Base-by-base conservation (phyloP, 1,140 invertebrate species). In the Homarus americanus region DNA sequence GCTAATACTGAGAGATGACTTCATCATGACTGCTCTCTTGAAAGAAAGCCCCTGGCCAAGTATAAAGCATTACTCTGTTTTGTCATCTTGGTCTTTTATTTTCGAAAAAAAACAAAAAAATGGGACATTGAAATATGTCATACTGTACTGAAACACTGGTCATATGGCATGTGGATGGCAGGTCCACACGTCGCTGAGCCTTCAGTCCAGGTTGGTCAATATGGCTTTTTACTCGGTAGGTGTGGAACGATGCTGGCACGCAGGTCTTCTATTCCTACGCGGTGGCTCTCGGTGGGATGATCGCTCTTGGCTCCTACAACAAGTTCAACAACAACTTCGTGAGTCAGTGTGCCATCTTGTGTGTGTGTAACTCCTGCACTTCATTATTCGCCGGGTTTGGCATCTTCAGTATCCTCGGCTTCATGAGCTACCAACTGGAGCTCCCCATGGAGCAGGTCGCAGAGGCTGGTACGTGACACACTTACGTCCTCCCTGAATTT, bases 301-400 rank as follows among this genome's bases (percentile, higher is more conserved):
- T 96, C 75, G 96, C 95, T 63, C 93, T 96, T 15, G 95, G 95
- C 79, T 95, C 95, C 91, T 96, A 96, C 93, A 96, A 96, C 93
- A 94, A 95, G 89, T 96, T 96, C 93, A 94, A 96, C 93, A 96
- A 96, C 93, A 96, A 96, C 92, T 96, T 99, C 82, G 98, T 99
- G 94, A 98, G 95, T 94, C 91, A 95, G 91, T 93, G 94, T 49
- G 92, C 94, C n/a, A 93, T 95, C 38, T 92, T 95, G 58, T 91
- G 93, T n/a, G 41, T 92, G 17, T 92, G 94, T 41, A 95, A 95
- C 91, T 94, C 93, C 78, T 91, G 89, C 20, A 95, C 95, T 2
- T 95, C 94, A 80, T 91, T 94, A 49, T 94, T 94, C 76, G 93
- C 94, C 44, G 99, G 99, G 7, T 95, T 95, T 92, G 94, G 94